These are phyloP conservation scores for Diplosoma virens DNA, from an alignment of 23 tunicate genomes.

Conservation along the genomic window DNA sequence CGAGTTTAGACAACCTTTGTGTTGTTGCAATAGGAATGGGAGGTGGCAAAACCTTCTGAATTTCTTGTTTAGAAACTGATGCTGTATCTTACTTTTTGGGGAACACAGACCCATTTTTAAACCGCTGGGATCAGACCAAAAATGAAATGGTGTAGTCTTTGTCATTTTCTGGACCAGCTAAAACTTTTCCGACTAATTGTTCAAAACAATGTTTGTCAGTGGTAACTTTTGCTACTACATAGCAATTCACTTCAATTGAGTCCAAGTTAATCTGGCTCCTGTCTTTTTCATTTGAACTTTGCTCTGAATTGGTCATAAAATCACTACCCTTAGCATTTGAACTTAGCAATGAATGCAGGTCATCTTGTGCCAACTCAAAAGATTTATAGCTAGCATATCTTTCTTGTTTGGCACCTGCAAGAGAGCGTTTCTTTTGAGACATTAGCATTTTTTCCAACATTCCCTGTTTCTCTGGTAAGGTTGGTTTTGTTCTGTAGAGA, in stretches of 20 bases:
- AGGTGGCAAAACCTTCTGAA: background rate
- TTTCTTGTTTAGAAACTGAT: background rate
- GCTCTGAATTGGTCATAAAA: background rate
- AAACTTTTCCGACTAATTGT: constrained; percentile 2
- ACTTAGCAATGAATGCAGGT: background rate
- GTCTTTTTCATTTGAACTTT: constrained; percentile 1
- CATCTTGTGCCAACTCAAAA: constrained; percentile 5
- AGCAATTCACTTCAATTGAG: constrained; percentile 3
- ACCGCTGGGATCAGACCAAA: constrained; percentile 4
- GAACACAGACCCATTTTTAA: constrained; percentile 13
- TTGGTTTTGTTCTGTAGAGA: background rate
- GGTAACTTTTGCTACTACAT: constrained; percentile 12
- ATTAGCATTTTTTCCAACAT: background rate
- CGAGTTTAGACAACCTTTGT: constrained; percentile 12
- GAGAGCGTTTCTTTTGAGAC: background rate
- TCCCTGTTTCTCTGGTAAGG: constrained; percentile 3
- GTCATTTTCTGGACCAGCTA: constrained; percentile 7
- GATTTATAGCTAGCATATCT: background rate
- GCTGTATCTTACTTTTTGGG: constrained; percentile 17
- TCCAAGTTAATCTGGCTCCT: background rate
- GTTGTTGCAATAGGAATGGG: background rate
- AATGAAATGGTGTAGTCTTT: background rate
- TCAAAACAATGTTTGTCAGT: background rate
- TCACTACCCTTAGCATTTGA: constrained; percentile 6
- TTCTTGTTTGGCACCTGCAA: background rate